Evolutionary conservation across 1,140 invertebrate genomes (phyloP).

Genomic region (Thalassaphorura encarpata): DNA sequence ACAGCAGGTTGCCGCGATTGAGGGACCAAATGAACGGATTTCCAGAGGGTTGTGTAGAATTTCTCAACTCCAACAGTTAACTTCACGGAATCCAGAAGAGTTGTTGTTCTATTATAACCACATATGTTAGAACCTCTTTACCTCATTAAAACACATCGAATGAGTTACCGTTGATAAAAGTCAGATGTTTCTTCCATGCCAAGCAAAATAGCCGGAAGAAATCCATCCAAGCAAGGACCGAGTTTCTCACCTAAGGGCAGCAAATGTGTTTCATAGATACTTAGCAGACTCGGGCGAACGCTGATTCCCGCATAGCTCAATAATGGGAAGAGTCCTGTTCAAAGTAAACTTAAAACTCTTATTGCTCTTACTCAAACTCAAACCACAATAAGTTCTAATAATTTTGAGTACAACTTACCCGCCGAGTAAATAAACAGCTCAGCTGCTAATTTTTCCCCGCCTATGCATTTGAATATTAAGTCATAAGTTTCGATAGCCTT

Average conservation of each 20-base stretch:
- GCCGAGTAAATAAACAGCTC: conserved; percentile 81
- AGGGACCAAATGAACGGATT: conserved; percentile 2
- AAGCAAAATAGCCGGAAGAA: conserved; percentile 70
- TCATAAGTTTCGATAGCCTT: conserved; percentile 91
- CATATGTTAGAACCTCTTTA: neutral
- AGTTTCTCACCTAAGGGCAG: conserved; percentile 69
- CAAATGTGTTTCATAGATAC: conserved; percentile 88
- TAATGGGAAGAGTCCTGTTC: conserved; percentile 84
- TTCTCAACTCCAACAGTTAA: neutral
- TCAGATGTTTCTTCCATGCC: conserved; percentile 87
- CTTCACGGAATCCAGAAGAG: conserved; percentile 12
- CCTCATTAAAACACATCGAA: conserved; percentile 2
- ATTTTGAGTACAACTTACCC: conserved; percentile 40
- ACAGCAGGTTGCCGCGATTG: conserved; percentile 11
- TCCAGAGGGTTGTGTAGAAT: conserved; percentile 18
- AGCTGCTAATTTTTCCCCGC: conserved; percentile 65
- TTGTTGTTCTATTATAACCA: neutral
- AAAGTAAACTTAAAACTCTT: conserved; percentile 27
- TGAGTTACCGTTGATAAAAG: conserved; percentile 57
- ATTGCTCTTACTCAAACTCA: neutral
- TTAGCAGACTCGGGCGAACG: conserved; percentile 67
- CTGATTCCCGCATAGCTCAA: conserved; percentile 4
- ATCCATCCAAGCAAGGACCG: conserved; percentile 74
- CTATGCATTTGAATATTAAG: conserved; percentile 85
- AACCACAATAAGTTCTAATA: too few relatives aligned